Evolutionary conservation across 2,888 invertebrate species (phyloP).

Genomic region (Calephelis perditalis): DNA sequence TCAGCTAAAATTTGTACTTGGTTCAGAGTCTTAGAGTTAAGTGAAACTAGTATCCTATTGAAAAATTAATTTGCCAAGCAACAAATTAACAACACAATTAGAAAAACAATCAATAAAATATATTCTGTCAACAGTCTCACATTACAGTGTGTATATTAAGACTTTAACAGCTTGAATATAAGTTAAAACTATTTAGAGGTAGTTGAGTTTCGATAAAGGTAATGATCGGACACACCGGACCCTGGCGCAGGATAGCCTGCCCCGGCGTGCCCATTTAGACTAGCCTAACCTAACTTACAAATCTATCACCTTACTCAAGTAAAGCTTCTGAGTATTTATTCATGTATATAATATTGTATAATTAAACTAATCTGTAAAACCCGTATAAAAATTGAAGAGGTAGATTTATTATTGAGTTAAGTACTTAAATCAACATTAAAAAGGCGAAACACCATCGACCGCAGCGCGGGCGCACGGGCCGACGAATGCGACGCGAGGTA

Average conservation of each 20-base stretch:
- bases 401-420: conserved; percentile 73
- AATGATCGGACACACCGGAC: conserved; percentile 63
- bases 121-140: conserved; percentile 71
- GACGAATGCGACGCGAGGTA: conserved; percentile 35
- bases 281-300: conserved; percentile 50
- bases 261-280: conserved; percentile 58
- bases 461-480: conserved; percentile 34
- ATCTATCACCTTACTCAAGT: conserved; percentile 72
- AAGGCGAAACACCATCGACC: conserved; percentile 54
- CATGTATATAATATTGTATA: conserved; percentile 76
- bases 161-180: conserved; percentile 56
- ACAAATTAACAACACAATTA: conserved; percentile 46
- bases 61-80: conserved; percentile 53
- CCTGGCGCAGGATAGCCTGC: conserved; percentile 62
- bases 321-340: conserved; percentile 78
- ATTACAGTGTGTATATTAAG: conserved; percentile 57
- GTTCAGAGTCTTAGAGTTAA: conserved; percentile 68
- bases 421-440: conserved; percentile 70
- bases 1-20: conserved; percentile 76
- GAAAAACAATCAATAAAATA: conserved; percentile 73
- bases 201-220: conserved; percentile 69
- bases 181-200: conserved; percentile 74
- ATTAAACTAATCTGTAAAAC: conserved; percentile 78
- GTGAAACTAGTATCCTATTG: conserved; percentile 47
- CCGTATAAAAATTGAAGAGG: conserved; percentile 78